A percentile compares a stretch with the other conserved stretches of the same genome.
Evolutionary conservation across 1,140 invertebrate species (phyloP).

Genomic region (Caenorhabditis inopinata): DNA sequence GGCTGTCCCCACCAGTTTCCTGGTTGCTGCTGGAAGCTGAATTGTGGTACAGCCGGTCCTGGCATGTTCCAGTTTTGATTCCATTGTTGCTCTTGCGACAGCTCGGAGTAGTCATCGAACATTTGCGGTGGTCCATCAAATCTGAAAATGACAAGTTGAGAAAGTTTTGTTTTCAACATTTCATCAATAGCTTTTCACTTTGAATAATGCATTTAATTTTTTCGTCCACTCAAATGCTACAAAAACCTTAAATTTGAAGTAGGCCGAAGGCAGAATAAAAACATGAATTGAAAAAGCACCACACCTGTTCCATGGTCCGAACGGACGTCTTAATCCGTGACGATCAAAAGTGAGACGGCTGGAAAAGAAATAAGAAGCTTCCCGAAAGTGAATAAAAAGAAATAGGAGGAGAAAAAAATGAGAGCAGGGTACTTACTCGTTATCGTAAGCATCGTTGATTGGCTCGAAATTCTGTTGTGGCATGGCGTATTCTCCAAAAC

Average conservation of each 20-base stretch:
- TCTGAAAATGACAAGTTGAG: background rate
- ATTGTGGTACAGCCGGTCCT: background rate
- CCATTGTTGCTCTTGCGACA: background rate
- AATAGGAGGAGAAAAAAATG: background rate
- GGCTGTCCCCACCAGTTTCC: conserved; percentile 19
- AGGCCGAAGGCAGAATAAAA: no score
- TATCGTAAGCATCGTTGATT: conserved; percentile 29
- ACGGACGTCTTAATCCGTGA: conserved; percentile 9
- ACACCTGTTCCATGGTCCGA: conserved; percentile 9
- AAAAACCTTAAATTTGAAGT: no score
- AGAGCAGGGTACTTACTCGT: conserved; percentile 40
- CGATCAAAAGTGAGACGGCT: conserved; percentile 15
- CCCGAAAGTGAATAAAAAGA: background rate
- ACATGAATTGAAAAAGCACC: background rate
- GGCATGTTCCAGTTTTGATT: background rate
- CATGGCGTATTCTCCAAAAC: conserved; percentile 42
- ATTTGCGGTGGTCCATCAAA: background rate
- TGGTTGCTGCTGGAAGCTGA: background rate
- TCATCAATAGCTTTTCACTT: no score
- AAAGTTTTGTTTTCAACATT: no score
- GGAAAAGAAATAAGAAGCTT: conserved; percentile 3
- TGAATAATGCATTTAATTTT: no score
- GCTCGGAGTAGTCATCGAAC: background rate
- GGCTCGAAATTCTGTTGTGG: conserved; percentile 40
- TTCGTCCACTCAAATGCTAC: no score